Evolutionary conservation across 1,140 invertebrate species (phyloP).

Genomic region (Trachymyrmex septentrionalis): DNA sequence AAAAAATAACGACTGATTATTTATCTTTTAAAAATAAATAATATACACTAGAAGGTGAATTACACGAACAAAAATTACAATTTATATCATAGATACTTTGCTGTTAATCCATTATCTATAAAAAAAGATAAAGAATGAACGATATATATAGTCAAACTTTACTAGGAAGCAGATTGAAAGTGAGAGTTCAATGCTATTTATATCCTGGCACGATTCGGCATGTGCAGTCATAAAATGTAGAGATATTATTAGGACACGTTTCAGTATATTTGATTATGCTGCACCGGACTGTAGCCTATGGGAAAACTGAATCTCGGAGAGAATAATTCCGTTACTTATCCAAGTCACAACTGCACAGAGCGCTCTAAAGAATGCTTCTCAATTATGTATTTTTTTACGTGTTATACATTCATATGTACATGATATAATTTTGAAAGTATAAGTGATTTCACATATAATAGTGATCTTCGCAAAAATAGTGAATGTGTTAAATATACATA

Average conservation of each 20-base stretch:
- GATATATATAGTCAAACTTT: slow-evolving; percentile 13
- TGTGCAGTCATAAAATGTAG: slow-evolving; percentile 73
- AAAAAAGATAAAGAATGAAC: slow-evolving; percentile 8
- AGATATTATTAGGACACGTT: slow-evolving; percentile 76
- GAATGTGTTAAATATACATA: neutral
- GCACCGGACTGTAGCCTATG: neutral
- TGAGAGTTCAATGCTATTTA: slow-evolving; percentile 79
- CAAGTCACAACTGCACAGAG: slow-evolving; percentile 35
- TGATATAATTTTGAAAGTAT: slow-evolving; percentile 11
- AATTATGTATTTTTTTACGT: neutral
- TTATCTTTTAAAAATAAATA: neutral
- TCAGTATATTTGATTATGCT: slow-evolving; percentile 73
- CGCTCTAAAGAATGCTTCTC: slow-evolving; percentile 18
- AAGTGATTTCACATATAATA: slow-evolving; percentile 2
- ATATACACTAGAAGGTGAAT: neutral
- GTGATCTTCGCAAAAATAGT: neutral
- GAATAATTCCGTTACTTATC: slow-evolving; percentile 51
- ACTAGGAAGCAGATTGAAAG: slow-evolving; percentile 62
- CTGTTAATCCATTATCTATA: neutral
- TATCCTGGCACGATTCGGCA: slow-evolving; percentile 77
- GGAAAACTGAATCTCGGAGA: slow-evolving; percentile 41
- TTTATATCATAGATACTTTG: slow-evolving; percentile 17
- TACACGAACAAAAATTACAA: neutral
- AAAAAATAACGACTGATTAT: neutral
- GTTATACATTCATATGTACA: neutral